Evolutionary conservation across 1,140 invertebrate genomes (phyloP).

Genomic region (Philopotamus ludificatus): DNA sequence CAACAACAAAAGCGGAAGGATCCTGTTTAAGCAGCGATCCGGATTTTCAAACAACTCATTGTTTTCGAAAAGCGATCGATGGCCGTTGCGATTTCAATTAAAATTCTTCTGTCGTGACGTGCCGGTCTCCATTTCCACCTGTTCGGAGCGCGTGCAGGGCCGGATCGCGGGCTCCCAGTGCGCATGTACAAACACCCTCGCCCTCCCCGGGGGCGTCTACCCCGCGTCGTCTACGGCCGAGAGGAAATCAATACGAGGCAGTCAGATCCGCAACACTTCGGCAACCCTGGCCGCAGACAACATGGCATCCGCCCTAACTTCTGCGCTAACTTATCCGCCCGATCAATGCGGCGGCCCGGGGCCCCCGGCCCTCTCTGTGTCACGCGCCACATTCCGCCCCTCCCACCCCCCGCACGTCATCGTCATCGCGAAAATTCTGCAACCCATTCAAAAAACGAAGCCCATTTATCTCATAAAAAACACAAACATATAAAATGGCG

Average conservation of each 20-base stretch:
- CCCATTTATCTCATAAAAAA: too few relatives aligned
- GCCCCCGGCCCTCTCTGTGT: not conserved
- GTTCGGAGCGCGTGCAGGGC: not conserved
- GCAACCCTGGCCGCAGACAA: constrained; percentile 30
- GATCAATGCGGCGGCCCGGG: constrained; percentile 18
- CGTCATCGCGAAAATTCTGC: too few relatives aligned
- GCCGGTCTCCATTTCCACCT: too few relatives aligned
- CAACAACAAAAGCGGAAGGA: too few relatives aligned
- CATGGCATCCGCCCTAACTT: constrained; percentile 20
- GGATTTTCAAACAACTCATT: too few relatives aligned
- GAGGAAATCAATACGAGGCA: constrained; percentile 29
- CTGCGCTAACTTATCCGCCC: constrained; percentile 3
- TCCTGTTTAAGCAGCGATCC: too few relatives aligned
- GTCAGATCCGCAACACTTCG: constrained; percentile 28
- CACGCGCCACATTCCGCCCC: not conserved
- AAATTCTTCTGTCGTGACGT: too few relatives aligned
- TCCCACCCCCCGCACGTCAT: too few relatives aligned
- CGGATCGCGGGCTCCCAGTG: not conserved
- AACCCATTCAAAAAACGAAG: too few relatives aligned
- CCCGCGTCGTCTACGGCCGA: constrained; percentile 11
- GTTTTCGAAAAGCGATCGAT: too few relatives aligned
- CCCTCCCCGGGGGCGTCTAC: not conserved
- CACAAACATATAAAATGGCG: too few relatives aligned
- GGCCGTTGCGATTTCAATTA: too few relatives aligned
- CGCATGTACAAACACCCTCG: constrained; percentile 23